Conservation (phyloP, 2,113 vertebrate genomes). For the Tenebrosternarchus preto region DNA sequence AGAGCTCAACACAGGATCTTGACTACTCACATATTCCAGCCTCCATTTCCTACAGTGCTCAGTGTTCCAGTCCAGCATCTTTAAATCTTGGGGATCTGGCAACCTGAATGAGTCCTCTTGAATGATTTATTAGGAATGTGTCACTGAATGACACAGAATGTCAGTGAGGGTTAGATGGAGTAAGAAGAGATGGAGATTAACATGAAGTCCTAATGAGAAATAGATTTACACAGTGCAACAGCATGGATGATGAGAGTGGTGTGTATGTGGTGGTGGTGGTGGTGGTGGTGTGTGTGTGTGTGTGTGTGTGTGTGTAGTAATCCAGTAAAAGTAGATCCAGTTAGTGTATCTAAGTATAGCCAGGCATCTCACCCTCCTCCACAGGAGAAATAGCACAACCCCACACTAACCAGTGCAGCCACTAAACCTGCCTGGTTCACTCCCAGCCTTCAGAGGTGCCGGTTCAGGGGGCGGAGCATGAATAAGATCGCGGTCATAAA, state of each 20-base stretch:
- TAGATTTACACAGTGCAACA: not conserved
- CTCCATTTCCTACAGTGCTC: not conserved
- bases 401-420: not conserved
- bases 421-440: not conserved
- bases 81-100: not conserved
- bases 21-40: not conserved
- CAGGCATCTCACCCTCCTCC: slow-evolving; percentile 30
- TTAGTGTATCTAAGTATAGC: slow-evolving; percentile 53
- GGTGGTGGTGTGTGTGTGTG: not conserved
- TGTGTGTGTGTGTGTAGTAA: too few relatives aligned
- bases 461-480: not conserved
- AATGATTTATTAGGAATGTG: too few relatives aligned
- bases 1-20: not conserved
- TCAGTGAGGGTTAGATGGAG: too few relatives aligned
- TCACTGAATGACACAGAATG: too few relatives aligned
- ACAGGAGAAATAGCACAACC: slow-evolving; percentile 20
- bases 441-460: not conserved
- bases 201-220: too few relatives aligned
- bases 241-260: too few relatives aligned
- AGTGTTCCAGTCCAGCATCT: not conserved
- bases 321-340: slow-evolving; percentile 54
- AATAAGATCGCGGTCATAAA: not conserved
- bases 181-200: slow-evolving; percentile 24
- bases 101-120: too few relatives aligned
- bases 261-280: too few relatives aligned